Conservation (phyloP, 2,113 vertebrate species). For the Rhinopomastus cyanomelas region DNA sequence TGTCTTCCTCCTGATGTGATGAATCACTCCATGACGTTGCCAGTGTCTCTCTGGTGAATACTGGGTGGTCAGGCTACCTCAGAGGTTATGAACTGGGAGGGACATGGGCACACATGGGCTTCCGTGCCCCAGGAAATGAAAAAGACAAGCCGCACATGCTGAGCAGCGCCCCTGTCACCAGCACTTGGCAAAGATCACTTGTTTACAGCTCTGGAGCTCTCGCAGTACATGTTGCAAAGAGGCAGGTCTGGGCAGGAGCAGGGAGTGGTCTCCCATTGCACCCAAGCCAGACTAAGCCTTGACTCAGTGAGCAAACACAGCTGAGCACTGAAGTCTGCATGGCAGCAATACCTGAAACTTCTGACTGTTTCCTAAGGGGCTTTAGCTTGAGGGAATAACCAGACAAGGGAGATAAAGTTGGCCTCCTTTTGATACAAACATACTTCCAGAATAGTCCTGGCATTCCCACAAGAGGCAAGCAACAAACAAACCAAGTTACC, state of each 20-base stretch:
- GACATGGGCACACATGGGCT: not conserved
- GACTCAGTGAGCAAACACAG: conserved; percentile 40
- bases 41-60: accelerated
- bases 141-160: not conserved
- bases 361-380: not conserved
- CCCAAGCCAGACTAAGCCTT: not conserved
- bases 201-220: not conserved
- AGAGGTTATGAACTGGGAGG: not conserved
- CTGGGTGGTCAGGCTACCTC: not conserved
- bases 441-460: not conserved
- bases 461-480: not conserved
- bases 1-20: not conserved
- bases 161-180: not conserved
- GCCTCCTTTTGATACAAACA: not conserved
- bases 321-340: not conserved
- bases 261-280: not conserved
- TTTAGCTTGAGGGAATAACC: not conserved
- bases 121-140: not conserved
- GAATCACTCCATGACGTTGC: not conserved
- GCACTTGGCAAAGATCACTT: not conserved
- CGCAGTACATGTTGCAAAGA: not conserved
- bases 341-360: not conserved
- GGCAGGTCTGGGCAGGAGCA: conserved; percentile 40
- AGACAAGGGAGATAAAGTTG: not conserved
- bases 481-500: not conserved